These are phyloP conservation scores for Rhorus exstirpatorius DNA, from an alignment of 2,888 invertebrate genomes.

Conservation along the genomic window DNA sequence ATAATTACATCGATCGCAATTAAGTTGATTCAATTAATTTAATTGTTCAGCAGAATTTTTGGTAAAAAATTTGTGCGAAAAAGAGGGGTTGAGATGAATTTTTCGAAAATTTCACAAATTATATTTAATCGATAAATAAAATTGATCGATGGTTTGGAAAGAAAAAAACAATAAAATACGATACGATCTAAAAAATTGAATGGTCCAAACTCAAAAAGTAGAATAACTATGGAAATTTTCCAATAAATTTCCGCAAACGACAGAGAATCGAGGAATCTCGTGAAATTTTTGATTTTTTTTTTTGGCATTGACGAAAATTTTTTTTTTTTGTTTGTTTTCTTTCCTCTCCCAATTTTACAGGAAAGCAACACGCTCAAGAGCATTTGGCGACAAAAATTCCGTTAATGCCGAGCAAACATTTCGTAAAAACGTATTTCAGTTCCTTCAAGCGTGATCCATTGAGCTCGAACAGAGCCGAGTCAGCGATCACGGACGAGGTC, in stretches of 20 bases:
- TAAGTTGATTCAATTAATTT: no score
- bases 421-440: conserved; percentile 94
- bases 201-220: no score
- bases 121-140: no score
- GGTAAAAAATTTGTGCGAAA: no score
- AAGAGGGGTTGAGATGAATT: no score
- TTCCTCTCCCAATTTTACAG: conserved; percentile 74
- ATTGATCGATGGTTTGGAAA: no score
- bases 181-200: no score
- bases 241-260: no score
- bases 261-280: background rate
- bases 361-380: conserved; percentile 91
- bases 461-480: conserved; percentile 86
- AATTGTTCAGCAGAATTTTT: no score
- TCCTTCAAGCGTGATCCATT: conserved; percentile 96
- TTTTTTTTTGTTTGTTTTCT: conserved; percentile 2
- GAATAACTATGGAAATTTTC: background rate
- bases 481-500: conserved; percentile 58
- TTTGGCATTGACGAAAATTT: background rate
- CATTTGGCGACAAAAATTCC: conserved; percentile 90
- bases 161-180: no score
- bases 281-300: background rate
- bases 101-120: no score
- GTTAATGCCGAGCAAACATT: conserved; percentile 94
- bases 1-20: no score